These are phyloP conservation scores for Stenotaenia linearis DNA, from an alignment of 2,888 invertebrate species.

Conservation along the genomic window DNA sequence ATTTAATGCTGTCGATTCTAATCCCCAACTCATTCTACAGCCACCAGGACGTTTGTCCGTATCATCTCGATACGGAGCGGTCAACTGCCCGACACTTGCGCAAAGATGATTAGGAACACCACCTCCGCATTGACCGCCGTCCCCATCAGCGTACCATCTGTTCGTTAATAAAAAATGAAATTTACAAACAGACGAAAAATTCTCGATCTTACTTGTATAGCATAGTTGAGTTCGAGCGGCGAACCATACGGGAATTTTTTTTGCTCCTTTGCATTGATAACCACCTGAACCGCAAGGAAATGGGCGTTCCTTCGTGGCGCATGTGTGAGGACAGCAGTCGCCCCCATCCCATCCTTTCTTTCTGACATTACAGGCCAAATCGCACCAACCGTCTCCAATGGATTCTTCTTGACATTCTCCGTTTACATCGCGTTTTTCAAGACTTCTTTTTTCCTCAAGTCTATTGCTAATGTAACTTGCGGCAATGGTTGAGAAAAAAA, in stretches of 20 bases:
- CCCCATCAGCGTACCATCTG: slow-evolving; percentile 24
- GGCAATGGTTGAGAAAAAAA: background rate
- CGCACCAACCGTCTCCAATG: slow-evolving; percentile 22
- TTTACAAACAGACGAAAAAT: background rate
- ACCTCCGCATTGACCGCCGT: slow-evolving; percentile 34
- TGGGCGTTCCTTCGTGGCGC: background rate
- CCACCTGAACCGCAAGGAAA: slow-evolving; percentile 27
- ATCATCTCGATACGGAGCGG: slow-evolving; percentile 32
- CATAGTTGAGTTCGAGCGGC: slow-evolving; percentile 12
- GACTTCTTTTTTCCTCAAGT: background rate
- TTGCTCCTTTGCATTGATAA: slow-evolving; percentile 17
- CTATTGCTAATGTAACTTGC: too few relatives aligned
- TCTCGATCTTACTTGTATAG: background rate
- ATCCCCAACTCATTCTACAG: slow-evolving; percentile 34
- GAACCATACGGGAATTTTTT: slow-evolving; percentile 27
- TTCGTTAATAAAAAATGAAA: background rate
- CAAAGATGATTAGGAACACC: slow-evolving; percentile 28
- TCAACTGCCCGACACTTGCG: slow-evolving; percentile 21
- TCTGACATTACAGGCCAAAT: background rate
- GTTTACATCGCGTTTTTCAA: background rate
- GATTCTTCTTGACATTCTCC: background rate
- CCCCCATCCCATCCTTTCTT: slow-evolving; percentile 13
- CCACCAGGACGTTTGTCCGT: slow-evolving; percentile 34
- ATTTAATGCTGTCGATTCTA: background rate
- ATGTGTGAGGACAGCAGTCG: slow-evolving; percentile 29